Evolutionary conservation across 2,113 vertebrate species (phyloP).

Genomic region (Osmerus mordax): DNA sequence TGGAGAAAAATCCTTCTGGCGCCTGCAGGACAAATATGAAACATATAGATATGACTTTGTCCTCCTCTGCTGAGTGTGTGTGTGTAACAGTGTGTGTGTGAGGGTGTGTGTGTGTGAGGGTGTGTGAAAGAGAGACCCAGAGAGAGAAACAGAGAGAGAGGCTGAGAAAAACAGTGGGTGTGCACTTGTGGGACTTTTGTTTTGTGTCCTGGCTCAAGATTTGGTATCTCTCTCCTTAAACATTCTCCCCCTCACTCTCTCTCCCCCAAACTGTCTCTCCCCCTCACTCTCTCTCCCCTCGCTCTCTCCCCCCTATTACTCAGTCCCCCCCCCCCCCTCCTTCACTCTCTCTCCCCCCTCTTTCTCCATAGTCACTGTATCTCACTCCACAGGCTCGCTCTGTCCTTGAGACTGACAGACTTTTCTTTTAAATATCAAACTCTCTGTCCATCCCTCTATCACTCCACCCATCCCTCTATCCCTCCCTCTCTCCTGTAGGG

Average conservation of each 20-base stretch:
- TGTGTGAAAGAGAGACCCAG: constrained; percentile 26
- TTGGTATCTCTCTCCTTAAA: no score
- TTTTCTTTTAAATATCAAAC: background rate
- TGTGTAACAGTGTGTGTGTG: constrained; percentile 22
- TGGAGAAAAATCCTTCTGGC: constrained; percentile 59
- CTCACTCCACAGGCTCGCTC: background rate
- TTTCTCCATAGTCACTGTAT: background rate
- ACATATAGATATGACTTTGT: constrained; percentile 70
- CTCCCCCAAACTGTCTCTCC: constrained; percentile 9
- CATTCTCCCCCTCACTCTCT: background rate
- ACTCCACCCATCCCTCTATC: background rate
- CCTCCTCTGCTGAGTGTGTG: constrained; percentile 40
- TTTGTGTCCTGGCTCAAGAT: constrained; percentile 27
- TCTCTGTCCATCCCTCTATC: background rate
- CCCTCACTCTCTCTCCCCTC: constrained; percentile 34
- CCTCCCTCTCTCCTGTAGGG: constrained; percentile 46
- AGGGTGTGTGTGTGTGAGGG: background rate
- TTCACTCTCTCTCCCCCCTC: constrained; percentile 28
- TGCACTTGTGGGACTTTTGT: constrained; percentile 29
- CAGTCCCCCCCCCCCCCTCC: constrained; percentile 12
- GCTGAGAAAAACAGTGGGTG: constrained; percentile 15
- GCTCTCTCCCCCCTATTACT: constrained; percentile 5
- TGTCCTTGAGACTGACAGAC: background rate
- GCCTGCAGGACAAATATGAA: constrained; percentile 69
- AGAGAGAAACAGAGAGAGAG: background rate